These are phyloP conservation scores for Okapia johnstoni DNA, from an alignment of 2,113 vertebrate genomes.

Conservation along the genomic window DNA sequence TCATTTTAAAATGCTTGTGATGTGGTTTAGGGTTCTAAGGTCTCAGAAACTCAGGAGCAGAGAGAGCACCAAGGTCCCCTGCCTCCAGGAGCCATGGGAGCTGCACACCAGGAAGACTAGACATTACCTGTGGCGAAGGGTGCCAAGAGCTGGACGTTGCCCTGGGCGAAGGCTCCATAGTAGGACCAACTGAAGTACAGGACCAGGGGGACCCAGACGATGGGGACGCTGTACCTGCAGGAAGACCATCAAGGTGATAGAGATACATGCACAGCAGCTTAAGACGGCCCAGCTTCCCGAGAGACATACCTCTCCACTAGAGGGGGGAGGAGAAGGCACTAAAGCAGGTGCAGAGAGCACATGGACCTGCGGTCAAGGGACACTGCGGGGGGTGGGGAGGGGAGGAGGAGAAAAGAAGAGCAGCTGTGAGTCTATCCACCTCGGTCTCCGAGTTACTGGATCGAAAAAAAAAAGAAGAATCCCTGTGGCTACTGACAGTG, in stretches of 20 bases:
- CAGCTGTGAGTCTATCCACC: neutral
- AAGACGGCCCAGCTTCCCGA: neutral
- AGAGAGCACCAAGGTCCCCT: neutral
- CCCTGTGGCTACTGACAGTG: neutral
- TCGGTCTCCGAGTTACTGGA: neutral
- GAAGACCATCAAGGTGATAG: neutral
- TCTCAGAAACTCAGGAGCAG: neutral
- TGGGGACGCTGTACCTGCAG: slow-evolving; percentile 90
- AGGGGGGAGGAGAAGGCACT: neutral
- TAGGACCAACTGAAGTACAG: slow-evolving; percentile 90
- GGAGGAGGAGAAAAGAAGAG: neutral
- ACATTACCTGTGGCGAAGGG: slow-evolving; percentile 83
- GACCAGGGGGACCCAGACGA: slow-evolving; percentile 92
- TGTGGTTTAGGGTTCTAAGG: neutral
- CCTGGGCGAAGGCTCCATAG: slow-evolving; percentile 86
- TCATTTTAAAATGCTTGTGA: neutral
- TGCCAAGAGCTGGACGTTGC: slow-evolving; percentile 84
- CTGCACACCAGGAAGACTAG: neutral
- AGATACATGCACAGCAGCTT: neutral
- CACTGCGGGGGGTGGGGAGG: too few relatives aligned
- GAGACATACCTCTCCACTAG: neutral
- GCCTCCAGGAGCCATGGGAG: neutral
- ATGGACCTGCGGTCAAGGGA: neutral
- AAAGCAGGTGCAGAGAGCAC: neutral
- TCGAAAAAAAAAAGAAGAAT: neutral